phyloP scores from a whole-genome alignment of 2,797 vertebrate species.

The Alexandromys oeconomus region DNA sequence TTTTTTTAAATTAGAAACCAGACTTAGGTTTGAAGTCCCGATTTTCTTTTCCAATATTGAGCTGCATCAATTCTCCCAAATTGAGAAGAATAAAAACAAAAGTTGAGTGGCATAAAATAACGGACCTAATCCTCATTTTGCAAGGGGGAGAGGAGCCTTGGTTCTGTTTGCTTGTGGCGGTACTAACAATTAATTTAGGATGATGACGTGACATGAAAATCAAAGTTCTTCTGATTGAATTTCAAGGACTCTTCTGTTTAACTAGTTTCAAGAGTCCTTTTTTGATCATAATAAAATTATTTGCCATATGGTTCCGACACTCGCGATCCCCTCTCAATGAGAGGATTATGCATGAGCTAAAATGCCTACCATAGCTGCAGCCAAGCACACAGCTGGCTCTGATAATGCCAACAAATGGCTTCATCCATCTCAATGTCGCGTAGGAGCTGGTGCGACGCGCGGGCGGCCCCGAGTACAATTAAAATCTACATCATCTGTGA shows the following conservation, averaged over 20 bases:
- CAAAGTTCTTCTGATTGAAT: conserved; percentile 88
- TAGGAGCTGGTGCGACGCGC: conserved; percentile 89
- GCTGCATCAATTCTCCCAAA: conserved; percentile 29
- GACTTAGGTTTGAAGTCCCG: conserved; percentile 27
- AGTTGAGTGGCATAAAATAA: conserved; percentile 60
- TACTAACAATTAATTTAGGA: conserved; percentile 87
- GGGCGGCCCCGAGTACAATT: conserved; percentile 89
- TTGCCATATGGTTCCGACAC: conserved; percentile 91
- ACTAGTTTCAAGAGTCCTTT: conserved; percentile 91
- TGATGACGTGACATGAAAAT: conserved; percentile 87
- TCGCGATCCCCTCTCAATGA: conserved; percentile 90
- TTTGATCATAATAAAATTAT: conserved; percentile 93
- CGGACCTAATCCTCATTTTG: conserved; percentile 75
- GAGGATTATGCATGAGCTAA: conserved; percentile 92
- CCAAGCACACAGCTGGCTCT: conserved; percentile 94
- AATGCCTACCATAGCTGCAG: conserved; percentile 91
- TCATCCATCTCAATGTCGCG: conserved; percentile 93
- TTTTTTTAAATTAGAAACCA: neutral
- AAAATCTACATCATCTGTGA: conserved; percentile 91
- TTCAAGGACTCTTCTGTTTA: conserved; percentile 91
- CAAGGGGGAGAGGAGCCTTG: conserved; percentile 59
- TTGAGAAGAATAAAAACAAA: neutral
- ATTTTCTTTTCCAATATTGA: neutral
- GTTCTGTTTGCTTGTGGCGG: conserved; percentile 76
- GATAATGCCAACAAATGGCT: conserved; percentile 94